phyloP scores from a whole-genome alignment of 2,797 vertebrate genomes.

The Lophotriccus pileatus region DNA sequence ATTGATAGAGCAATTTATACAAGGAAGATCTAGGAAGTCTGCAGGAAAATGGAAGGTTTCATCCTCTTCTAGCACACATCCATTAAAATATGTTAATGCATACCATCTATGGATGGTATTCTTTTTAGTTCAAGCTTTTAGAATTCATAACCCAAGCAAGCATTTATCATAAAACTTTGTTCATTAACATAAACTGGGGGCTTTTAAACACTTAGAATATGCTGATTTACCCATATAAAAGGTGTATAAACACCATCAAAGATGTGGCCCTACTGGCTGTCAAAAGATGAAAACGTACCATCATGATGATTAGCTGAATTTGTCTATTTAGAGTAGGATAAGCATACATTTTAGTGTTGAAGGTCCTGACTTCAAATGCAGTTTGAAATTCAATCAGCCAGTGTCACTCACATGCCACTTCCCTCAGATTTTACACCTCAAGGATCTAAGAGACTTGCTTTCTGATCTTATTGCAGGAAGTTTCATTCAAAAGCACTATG shows the following conservation, averaged over 20 bases:
- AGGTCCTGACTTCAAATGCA: constrained; percentile 5
- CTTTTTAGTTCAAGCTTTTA: background rate
- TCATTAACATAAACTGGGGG: background rate
- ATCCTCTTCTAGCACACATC: background rate
- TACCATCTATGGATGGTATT: background rate
- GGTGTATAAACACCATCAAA: background rate
- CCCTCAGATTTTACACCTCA: background rate
- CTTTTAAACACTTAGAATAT: background rate
- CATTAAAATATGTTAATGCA: background rate
- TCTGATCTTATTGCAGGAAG: background rate
- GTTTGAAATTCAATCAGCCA: constrained; percentile 6
- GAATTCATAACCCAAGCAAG: background rate
- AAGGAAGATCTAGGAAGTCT: background rate
- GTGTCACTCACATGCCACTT: background rate
- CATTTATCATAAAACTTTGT: background rate
- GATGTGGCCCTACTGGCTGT: background rate
- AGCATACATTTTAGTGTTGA: background rate
- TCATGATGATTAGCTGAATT: background rate
- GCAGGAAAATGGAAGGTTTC: background rate
- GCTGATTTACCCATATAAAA: background rate
- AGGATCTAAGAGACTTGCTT: background rate
- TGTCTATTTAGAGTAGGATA: background rate
- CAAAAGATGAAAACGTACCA: background rate
- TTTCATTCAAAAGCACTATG: background rate
- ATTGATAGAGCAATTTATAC: background rate